These are phyloP conservation scores for Probaryconus sp. DNA, from an alignment of 1,140 invertebrate species.

Conservation along the genomic window DNA sequence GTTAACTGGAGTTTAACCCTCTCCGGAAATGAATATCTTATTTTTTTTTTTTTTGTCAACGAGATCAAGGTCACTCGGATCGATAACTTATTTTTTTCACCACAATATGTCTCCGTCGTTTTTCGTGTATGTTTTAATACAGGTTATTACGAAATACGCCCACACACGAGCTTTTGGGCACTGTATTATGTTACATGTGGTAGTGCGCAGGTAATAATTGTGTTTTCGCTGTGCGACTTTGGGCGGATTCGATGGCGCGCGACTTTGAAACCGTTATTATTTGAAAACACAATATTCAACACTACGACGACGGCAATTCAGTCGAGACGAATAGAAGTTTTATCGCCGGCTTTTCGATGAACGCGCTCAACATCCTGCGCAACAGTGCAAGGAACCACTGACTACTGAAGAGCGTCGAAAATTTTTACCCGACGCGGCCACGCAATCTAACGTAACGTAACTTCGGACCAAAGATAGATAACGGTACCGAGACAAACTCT, in stretches of 20 bases:
- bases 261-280: too few relatives aligned
- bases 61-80: constrained; percentile 26
- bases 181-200: constrained; percentile 41
- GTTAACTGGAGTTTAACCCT: neutral
- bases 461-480: constrained; percentile 46
- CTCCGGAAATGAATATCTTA: too few relatives aligned
- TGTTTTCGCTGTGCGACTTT: constrained; percentile 5
- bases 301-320: constrained; percentile 36
- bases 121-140: constrained; percentile 12
- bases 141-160: constrained; percentile 48
- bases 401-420: constrained; percentile 20
- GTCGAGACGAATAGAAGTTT: constrained; percentile 4
- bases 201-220: constrained; percentile 20
- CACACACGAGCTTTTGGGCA: constrained; percentile 36
- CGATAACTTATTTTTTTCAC: neutral
- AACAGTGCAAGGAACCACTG: constrained; percentile 17
- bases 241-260: constrained; percentile 12
- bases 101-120: neutral
- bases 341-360: neutral
- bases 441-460: constrained; percentile 34
- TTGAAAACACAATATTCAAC: too few relatives aligned
- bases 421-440: constrained; percentile 7
- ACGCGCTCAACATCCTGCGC: constrained; percentile 5
- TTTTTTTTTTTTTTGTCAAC: too few relatives aligned
- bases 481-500: constrained; percentile 28